Conservation (phyloP, 1,140 invertebrate genomes). For the Cylas formicarius region DNA sequence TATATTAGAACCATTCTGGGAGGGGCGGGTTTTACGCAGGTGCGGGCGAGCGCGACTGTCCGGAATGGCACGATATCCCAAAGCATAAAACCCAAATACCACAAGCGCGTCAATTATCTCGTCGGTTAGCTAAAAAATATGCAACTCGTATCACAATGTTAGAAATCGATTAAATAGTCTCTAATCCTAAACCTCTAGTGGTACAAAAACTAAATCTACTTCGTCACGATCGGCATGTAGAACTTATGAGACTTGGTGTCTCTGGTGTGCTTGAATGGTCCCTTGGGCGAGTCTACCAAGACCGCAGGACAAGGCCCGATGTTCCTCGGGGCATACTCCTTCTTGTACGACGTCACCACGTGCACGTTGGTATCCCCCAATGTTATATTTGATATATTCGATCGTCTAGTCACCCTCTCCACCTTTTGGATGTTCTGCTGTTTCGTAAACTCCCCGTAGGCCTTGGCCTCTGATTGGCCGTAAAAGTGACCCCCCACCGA, state of each 20-base stretch:
- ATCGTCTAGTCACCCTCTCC: conserved; percentile 50
- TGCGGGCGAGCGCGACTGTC: too few relatives aligned
- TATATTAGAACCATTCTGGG: too few relatives aligned
- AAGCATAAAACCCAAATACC: conserved; percentile 27
- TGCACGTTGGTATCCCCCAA: conserved; percentile 54
- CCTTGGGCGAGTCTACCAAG: conserved; percentile 61
- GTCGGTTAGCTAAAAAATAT: conserved; percentile 6
- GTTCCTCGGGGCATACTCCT: conserved; percentile 61
- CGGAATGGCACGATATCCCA: too few relatives aligned
- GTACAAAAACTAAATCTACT: conserved; percentile 11
- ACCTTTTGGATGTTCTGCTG: conserved; percentile 45
- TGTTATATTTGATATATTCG: conserved; percentile 64
- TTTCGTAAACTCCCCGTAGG: conserved; percentile 58
- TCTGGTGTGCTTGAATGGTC: conserved; percentile 72
- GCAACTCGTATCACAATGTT: conserved; percentile 33
- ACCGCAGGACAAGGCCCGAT: conserved; percentile 71
- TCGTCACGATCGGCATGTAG: conserved; percentile 53
- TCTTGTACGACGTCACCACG: conserved; percentile 62
- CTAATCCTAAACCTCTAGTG: conserved; percentile 1
- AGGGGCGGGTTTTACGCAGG: too few relatives aligned
- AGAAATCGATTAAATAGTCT: conserved; percentile 30
- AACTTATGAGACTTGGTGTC: conserved; percentile 77
- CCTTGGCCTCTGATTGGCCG: conserved; percentile 56
- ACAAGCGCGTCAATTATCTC: conserved; percentile 11
- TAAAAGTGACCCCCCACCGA: conserved; percentile 63